Evolutionary conservation across 2,888 invertebrate species (phyloP).

Genomic region (Lypha dubia): DNA sequence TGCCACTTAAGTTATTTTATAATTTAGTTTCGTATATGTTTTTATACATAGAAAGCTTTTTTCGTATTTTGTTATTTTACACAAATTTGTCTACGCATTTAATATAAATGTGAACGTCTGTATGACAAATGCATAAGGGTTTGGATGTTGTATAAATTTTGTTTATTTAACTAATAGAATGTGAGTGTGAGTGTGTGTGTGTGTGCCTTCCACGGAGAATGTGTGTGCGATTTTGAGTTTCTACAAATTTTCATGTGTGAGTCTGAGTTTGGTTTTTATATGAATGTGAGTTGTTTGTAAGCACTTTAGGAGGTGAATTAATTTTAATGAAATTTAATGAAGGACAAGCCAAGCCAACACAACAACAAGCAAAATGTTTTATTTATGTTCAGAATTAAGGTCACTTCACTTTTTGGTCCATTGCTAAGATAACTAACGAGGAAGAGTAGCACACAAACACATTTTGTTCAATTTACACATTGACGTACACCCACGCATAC

Average conservation of each 20-base stretch:
- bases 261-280: conserved; percentile 23
- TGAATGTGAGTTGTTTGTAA: conserved; percentile 52
- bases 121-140: conserved; percentile 46
- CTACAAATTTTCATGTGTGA: not conserved
- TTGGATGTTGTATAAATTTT: conserved; percentile 39
- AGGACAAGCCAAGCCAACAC: conserved; percentile 69
- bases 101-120: conserved; percentile 31
- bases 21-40: conserved; percentile 12
- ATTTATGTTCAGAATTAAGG: conserved; percentile 74
- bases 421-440: conserved; percentile 45
- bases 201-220: conserved; percentile 32
- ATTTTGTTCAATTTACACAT: not conserved
- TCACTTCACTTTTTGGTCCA: conserved; percentile 61
- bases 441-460: not conserved
- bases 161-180: conserved; percentile 28
- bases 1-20: conserved; percentile 9
- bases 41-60: conserved; percentile 9
- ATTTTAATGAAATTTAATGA: conserved; percentile 76
- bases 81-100: conserved; percentile 61
- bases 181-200: not conserved
- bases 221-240: not conserved
- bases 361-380: conserved; percentile 70
- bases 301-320: conserved; percentile 72
- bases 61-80: conserved; percentile 43
- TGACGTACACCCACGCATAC: not conserved